Evolutionary conservation across 2,888 invertebrate species (phyloP), one percentile per base, ranked within the genome.

Genomic region (Lepetodrilus schrolli): DNA sequence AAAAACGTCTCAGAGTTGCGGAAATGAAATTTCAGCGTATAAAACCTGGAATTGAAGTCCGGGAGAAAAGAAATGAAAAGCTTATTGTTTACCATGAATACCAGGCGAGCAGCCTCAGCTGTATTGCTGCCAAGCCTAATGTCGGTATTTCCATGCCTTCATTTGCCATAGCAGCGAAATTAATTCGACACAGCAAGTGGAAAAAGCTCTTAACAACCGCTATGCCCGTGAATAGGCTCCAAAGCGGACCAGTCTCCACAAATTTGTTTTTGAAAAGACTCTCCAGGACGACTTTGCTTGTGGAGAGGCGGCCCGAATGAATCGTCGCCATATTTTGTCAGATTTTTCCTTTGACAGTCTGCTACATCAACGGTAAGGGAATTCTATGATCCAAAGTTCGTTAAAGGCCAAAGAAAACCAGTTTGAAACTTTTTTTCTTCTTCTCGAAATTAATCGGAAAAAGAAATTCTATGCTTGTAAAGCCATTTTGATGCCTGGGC

Each of bases 11-110:
- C 58, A 47, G 65, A 51, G 65, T 43, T 51, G 70, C 73, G 73
- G 73, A 73, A 73, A 73, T 73, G 73, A 73, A 49, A 69, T 73
- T 73, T 69, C 69, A 69, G 69, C 73, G 50, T 68, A 69, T 73
- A 73, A 73, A 69, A 69, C 50, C 51, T 68, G 73, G 73, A 73
- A 73, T 73, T 69, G 69, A 68, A 73, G 58, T 49, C 69, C 30
- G 51, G 58, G 23, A 69, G 51, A 73, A 68, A 68, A 72, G 72
- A 72, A 38, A 48, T 72, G 72, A 72, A 72, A 72, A 72, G 72
- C 49, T 68, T 51, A 73, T 73, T 73, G 73, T 73, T 69, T 73
- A 51, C 51, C 20, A 23, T 73, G 51, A 73, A 73, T 73, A 34
- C 58, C 26, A 30, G 23, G 23, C 10, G 26, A 34, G 21, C 36